Evolutionary conservation across 2,888 invertebrate species (phyloP).

Genomic region (Eupithecia inturbata): DNA sequence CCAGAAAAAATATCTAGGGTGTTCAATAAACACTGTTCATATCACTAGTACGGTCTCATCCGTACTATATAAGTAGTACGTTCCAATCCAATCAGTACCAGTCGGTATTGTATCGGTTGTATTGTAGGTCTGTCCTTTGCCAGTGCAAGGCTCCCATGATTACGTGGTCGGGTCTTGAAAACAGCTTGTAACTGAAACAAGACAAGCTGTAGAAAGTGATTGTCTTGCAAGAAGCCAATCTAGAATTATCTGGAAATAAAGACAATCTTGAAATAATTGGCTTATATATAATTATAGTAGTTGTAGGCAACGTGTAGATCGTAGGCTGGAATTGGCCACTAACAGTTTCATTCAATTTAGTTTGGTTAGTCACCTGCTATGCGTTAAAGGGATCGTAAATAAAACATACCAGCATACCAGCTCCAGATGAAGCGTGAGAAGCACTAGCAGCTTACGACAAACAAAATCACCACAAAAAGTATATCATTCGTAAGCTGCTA

Average conservation of each 20-base stretch:
- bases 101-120: background rate
- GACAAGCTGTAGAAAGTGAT: background rate
- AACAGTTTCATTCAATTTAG: too few species aligned
- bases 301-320: too few species aligned
- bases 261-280: background rate
- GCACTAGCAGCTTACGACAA: background rate
- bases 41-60: background rate
- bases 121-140: constrained; percentile 29
- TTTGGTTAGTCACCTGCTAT: too few species aligned
- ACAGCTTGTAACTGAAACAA: background rate
- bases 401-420: too few species aligned
- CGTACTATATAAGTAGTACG: background rate
- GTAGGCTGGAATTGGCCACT: too few species aligned
- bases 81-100: constrained; percentile 52
- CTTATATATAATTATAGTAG: too few species aligned
- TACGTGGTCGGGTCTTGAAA: constrained; percentile 37
- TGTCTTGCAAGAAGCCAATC: constrained; percentile 12
- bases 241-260: background rate
- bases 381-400: too few species aligned
- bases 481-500: background rate
- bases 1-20: background rate
- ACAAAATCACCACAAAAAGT: background rate
- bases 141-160: constrained; percentile 56
- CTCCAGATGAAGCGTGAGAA: background rate
- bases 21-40: background rate